A percentile compares a stretch with the other conserved stretches of the same genome.
phyloP scores from a whole-genome alignment of 64 coral and sea anemone species.

The Porites australiensis region DNA sequence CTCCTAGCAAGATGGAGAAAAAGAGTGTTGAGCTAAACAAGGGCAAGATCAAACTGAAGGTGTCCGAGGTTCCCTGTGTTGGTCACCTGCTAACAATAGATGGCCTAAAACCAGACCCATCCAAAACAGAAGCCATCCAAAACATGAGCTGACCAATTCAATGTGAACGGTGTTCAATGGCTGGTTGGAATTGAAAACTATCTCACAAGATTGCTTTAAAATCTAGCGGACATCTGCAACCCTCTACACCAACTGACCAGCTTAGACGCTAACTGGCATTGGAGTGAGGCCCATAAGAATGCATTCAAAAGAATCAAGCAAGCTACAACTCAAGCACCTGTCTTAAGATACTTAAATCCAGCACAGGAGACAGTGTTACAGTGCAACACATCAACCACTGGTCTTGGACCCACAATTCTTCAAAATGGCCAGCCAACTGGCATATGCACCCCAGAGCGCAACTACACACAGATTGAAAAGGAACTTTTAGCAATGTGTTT shows the following conservation, averaged over 20 bases:
- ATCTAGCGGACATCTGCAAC: background rate
- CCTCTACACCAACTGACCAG: background rate
- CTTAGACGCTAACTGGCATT: background rate
- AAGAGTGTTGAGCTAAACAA: constrained; percentile 25
- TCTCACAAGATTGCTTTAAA: background rate
- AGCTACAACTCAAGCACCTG: background rate
- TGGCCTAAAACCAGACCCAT: constrained; percentile 35
- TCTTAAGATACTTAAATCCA: background rate
- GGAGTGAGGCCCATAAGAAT: background rate
- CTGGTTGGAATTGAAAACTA: constrained; percentile 1
- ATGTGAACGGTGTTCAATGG: background rate
- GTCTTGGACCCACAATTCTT: constrained; percentile 5
- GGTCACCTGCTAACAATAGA: constrained; percentile 11
- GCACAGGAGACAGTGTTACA: background rate
- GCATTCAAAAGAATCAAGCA: background rate
- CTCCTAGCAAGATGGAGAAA: constrained; percentile 4
- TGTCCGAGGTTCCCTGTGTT: constrained; percentile 19
- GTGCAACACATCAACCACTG: constrained; percentile 9
- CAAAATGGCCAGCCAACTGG: constrained; percentile 4
- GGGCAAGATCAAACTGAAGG: constrained; percentile 18
- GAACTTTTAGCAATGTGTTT: constrained; percentile 1
- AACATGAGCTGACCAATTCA: background rate
- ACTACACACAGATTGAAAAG: background rate
- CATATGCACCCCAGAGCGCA: background rate
- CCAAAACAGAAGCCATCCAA: constrained; percentile 35